These are phyloP conservation scores for Thelaira solivaga DNA, from an alignment of 2,888 invertebrate species.

Conservation along the genomic window DNA sequence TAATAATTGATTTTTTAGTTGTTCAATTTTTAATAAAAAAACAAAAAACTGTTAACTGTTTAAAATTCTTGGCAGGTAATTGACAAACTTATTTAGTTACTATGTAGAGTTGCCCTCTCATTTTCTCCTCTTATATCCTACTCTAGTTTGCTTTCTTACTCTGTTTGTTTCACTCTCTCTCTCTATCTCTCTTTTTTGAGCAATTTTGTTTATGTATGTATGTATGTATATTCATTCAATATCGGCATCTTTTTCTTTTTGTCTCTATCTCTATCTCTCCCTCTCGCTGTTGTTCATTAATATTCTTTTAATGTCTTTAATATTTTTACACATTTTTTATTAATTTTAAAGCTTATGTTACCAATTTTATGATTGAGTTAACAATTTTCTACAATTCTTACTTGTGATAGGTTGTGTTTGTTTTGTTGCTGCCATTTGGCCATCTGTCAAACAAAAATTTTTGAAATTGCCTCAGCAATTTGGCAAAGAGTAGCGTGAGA, in stretches of 20 bases:
- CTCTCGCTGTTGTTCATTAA: constrained; percentile 7
- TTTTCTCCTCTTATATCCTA: too few species aligned
- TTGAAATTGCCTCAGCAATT: neutral
- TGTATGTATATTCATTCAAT: too few species aligned
- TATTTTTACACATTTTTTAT: constrained; percentile 39
- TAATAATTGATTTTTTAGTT: neutral
- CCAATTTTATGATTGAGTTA: constrained; percentile 2
- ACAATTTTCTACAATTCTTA: neutral
- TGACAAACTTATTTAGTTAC: neutral
- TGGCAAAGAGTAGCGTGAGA: constrained; percentile 39
- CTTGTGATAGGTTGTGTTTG: constrained; percentile 40
- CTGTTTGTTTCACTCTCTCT: neutral
- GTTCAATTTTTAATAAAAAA: neutral
- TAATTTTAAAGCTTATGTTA: constrained; percentile 1
- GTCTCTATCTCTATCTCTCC: neutral
- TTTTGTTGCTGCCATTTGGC: constrained; percentile 22
- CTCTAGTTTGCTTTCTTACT: neutral
- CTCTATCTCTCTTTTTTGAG: too few species aligned
- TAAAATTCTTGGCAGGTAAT: constrained; percentile 29
- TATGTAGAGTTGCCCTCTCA: too few species aligned
- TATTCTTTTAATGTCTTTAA: neutral
- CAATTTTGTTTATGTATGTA: too few species aligned
- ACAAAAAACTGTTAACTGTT: neutral
- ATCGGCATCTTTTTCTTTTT: neutral
- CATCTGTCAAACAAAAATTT: constrained; percentile 25